phyloP scores from a whole-genome alignment of 2,888 invertebrate genomes.

The Julus scanicus region DNA sequence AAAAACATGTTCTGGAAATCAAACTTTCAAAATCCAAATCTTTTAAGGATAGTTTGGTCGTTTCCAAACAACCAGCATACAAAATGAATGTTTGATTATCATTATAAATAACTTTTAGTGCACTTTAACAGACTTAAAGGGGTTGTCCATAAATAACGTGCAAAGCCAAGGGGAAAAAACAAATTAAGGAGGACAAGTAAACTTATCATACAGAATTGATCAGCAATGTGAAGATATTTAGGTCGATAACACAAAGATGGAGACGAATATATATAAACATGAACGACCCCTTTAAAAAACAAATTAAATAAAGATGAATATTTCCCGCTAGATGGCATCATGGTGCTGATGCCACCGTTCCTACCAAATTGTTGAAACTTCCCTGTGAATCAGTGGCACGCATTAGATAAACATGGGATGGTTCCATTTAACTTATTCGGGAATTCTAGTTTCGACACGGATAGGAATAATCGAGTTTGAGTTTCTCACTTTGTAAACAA shows the following conservation, averaged over 20 bases:
- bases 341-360: not conserved
- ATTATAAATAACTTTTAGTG: too few relatives aligned
- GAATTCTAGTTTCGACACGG: not conserved
- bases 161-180: not conserved
- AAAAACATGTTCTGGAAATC: not conserved
- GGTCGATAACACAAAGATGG: not conserved
- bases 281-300: not conserved
- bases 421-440: constrained; percentile 33
- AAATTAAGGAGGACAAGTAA: not conserved
- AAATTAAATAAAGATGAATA: not conserved
- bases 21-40: not conserved
- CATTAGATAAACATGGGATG: constrained; percentile 41
- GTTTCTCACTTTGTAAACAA: not conserved
- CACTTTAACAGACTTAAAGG: not conserved
- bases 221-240: too few relatives aligned
- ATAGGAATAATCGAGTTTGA: not conserved
- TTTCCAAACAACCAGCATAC: too few relatives aligned
- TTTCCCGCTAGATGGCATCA: not conserved
- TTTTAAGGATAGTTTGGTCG: too few relatives aligned
- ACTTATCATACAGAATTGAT: too few relatives aligned
- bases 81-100: too few relatives aligned
- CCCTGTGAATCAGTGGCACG: constrained; percentile 13
- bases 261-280: not conserved
- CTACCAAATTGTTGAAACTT: not conserved
- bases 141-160: not conserved